Evolutionary conservation across 2,888 invertebrate genomes (phyloP).

Genomic region (Agonum fuliginosum): DNA sequence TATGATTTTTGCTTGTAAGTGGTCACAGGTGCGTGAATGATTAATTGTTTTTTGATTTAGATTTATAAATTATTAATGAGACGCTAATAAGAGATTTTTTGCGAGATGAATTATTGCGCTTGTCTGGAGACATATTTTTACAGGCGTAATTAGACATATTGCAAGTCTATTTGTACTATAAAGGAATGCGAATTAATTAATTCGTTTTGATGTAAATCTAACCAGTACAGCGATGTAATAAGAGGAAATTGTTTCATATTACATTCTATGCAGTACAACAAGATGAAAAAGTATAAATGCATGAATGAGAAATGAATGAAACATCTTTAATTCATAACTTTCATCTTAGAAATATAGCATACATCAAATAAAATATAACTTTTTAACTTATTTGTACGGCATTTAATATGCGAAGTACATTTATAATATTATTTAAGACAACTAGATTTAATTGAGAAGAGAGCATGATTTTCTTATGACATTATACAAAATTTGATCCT

Average conservation of each 20-base stretch:
- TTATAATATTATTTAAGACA: no score
- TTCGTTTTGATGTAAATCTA: constrained; percentile 9
- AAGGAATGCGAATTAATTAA: constrained; percentile 32
- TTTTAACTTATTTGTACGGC: no score
- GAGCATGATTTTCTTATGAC: no score
- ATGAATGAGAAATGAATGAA: neutral
- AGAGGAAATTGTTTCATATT: neutral
- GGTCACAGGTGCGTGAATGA: constrained; percentile 33
- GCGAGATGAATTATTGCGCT: constrained; percentile 2
- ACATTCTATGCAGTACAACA: neutral
- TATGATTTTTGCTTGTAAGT: constrained; percentile 32
- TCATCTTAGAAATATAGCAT: no score
- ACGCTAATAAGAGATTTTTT: constrained; percentile 20
- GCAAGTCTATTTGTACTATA: constrained; percentile 35
- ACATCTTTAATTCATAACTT: neutral
- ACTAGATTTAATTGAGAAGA: no score
- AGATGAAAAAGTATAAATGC: neutral
- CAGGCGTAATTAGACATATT: constrained; percentile 26
- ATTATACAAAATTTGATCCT: no score
- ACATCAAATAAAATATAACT: no score
- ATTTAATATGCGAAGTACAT: no score
- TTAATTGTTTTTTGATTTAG: constrained; percentile 37
- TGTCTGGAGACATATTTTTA: constrained; percentile 19
- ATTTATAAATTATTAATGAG: constrained; percentile 36
- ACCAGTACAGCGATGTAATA: neutral